Base-by-base conservation (phyloP, 2,113 vertebrate species). In the Pavo muticus region DNA sequence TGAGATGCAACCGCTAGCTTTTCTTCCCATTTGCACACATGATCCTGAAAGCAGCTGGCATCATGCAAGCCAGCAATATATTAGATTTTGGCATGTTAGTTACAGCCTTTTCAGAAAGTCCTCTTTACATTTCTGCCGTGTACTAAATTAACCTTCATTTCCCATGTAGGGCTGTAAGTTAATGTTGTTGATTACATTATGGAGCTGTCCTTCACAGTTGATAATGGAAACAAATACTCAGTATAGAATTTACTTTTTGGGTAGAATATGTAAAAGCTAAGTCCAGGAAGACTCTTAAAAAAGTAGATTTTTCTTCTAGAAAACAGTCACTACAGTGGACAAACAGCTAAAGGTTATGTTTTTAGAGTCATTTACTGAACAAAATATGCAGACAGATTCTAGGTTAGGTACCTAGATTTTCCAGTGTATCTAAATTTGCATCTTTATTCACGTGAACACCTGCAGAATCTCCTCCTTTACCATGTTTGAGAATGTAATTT, bases 131-230 rank as follows among this genome's bases (percentile, higher is more conserved):
- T 64, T 86, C 65, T 77, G 12, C 56, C 63, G 21, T 23, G 57
- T 23, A 50, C 56, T 85, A 83, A 96, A 92, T 91, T 52, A 74
- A 78, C 30, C 40, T 69, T 64, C 16, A 78, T 94, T 83, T 95
- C 54, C 67, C 23, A 19, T 70, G 74, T 54, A 75, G 42, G 19
- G 14, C 16, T 73, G 30, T 30, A 73, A 87, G 78, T 93, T 83
- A 73, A 42, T 60, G 18, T 70, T 67, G 45, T 35, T 93, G 54
- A 93, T 94, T 78, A n/a, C 23, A 73, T 85, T 80, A 83, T 59
- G 45, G 39, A 88, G 9, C 24, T 86, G 88, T 63, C 50, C 75
- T 93, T 89, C 88, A 77, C 60, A 77, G 50, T 32, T 91, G 70
- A 67, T 77, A n/a, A 15, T 11, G 77, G 40, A 37, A 32, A 83